Evolutionary conservation across 1,140 invertebrate species (phyloP).

Genomic region (Drosophila yakuba): DNA sequence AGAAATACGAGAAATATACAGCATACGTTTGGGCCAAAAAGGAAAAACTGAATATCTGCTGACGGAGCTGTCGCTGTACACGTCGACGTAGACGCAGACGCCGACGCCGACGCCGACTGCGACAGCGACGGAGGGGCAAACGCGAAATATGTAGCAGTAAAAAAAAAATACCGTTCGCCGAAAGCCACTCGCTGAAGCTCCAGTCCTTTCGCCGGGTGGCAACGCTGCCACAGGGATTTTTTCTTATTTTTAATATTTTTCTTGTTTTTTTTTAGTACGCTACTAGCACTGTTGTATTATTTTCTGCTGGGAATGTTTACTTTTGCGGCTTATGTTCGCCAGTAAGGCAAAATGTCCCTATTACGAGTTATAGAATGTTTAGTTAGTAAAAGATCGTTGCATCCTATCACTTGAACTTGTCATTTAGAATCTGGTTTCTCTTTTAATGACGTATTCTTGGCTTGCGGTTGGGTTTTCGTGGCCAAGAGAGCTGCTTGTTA

Average conservation of each 20-base stretch:
- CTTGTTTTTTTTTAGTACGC: not conserved
- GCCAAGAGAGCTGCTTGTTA: constrained; percentile 12
- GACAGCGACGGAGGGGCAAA: constrained; percentile 4
- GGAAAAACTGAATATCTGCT: constrained; percentile 4
- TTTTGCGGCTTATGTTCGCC: not conserved
- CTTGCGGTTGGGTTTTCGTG: constrained; percentile 22
- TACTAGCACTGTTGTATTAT: not conserved
- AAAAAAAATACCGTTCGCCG: constrained; percentile 26
- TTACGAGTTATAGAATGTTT: not conserved
- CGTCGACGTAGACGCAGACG: constrained; percentile 34
- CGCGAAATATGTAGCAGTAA: constrained; percentile 21
- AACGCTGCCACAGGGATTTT: constrained; percentile 35
- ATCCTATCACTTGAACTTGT: not conserved
- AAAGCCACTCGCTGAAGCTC: constrained; percentile 45
- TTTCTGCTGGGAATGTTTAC: constrained; percentile 18
- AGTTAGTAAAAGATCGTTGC: not conserved
- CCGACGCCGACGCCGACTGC: constrained; percentile 24
- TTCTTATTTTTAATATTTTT: not conserved
- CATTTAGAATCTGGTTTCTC: not conserved
- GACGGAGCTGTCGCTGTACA: constrained; percentile 4
- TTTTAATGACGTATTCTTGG: constrained; percentile 3
- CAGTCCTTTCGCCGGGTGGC: constrained; percentile 38
- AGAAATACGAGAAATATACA: not conserved
- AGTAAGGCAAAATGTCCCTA: too few species aligned
- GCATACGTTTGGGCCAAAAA: not conserved